Percentiles rank a stretch among this genome's conserved stretches.
These are phyloP conservation scores for Cyphomyrus plagiostoma DNA, from an alignment of 2,113 vertebrate genomes.

Conservation along the genomic window DNA sequence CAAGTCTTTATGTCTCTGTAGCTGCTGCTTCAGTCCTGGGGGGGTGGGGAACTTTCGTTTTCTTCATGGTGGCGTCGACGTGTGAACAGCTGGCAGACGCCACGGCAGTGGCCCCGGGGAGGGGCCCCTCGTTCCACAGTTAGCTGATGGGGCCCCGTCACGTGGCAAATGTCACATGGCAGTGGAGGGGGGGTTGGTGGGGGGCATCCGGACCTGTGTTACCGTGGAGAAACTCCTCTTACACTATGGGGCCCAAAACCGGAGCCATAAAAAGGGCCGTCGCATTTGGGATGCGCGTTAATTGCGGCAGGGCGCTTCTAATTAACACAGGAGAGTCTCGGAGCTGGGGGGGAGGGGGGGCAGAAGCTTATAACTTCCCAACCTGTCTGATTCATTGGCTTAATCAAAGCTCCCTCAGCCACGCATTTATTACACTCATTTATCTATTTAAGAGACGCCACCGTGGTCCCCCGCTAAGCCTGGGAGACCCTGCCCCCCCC, in stretches of 20 bases:
- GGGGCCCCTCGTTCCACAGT: not conserved
- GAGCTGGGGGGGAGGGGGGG: constrained; percentile 23
- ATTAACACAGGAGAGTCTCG: constrained; percentile 59
- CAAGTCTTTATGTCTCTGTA: constrained; percentile 47
- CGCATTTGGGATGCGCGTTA: constrained; percentile 35
- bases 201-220: not conserved
- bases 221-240: not conserved
- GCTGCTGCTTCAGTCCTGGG: constrained; percentile 30
- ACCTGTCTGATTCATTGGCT: no score
- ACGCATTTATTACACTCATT: no score
- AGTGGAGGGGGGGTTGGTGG: not conserved
- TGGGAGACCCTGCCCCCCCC: not conserved
- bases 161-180: not conserved
- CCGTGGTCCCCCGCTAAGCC: not conserved
- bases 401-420: no score
- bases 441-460: no score
- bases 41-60: not conserved
- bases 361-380: no score
- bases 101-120: not conserved
- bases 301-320: constrained; percentile 59
- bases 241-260: constrained; percentile 18
- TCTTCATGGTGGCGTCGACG: not conserved
- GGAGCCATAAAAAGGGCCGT: constrained; percentile 12
- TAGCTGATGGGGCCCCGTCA: not conserved
- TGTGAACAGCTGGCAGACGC: not conserved